Evolutionary conservation across 2,797 vertebrate species (phyloP), one percentile per base, ranked within the genome.

Genomic region (Diplodus puntazzo): DNA sequence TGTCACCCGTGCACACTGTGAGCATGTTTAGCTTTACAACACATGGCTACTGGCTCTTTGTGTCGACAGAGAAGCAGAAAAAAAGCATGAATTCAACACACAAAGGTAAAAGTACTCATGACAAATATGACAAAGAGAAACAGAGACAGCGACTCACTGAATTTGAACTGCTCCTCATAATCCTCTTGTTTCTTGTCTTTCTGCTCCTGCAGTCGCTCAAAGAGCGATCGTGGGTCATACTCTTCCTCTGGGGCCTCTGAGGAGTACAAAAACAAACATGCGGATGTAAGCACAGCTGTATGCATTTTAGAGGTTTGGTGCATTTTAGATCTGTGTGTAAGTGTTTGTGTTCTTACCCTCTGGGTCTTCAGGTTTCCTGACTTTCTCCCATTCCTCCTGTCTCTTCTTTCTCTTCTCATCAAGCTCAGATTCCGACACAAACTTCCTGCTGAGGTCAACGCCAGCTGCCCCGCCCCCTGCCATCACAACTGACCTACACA

Each of bases 301-400:
- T 11, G 25, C 3, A 12, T 18, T 21, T 34, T 1, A 23, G 3
- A 49, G 53, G 11, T 46, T 59, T 18, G 5, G 14, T 45, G 9
- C 1, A 0, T 55, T 77, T 45, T n/a, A 27, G 14, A 64, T 48
- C 11, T 10, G 13, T 52, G 42, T 73, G 20, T 25, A 12, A 5
- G 17, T 21, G 21, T 16, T 25, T n/a, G 42, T 45, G 17, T 23
- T 46, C 77, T 92, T 91, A 99, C 98, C 96, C 95, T 98, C 89
- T 0, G 98, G 98, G 74, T 99, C 98, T 0, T 99, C 98, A 0
- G 98, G 97, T 89, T 99, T 98, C 39, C 98, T 91, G 82, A 99
- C 97, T 80, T 98, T 99, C 81, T 99, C 98, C 98, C 98, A 99
- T 93, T 99, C 98, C 87, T 99, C 98, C 73, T 99, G 98, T 25